Evolutionary conservation across 2,113 vertebrate species (phyloP).

Genomic region (Aegotheles bennettii): DNA sequence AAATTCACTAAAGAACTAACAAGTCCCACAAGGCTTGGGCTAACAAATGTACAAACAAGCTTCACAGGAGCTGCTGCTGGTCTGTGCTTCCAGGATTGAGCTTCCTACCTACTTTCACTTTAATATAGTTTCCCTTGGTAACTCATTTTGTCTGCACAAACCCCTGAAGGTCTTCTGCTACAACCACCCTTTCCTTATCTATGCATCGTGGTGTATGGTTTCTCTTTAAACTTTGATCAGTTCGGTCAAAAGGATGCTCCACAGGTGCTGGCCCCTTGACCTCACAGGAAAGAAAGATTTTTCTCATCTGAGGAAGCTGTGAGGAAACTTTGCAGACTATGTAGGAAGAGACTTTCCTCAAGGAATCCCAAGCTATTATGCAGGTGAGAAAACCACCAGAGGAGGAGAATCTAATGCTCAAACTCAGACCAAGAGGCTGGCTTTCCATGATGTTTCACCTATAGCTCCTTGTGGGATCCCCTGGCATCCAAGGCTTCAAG

Average conservation of each 20-base stretch:
- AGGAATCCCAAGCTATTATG: neutral
- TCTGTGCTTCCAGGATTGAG: neutral
- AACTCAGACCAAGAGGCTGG: neutral
- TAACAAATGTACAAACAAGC: neutral
- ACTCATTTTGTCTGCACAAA: neutral
- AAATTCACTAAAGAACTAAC: constrained; percentile 1
- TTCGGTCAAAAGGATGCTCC: neutral
- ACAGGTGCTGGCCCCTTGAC: neutral
- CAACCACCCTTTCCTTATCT: neutral
- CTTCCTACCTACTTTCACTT: neutral
- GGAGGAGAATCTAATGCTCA: neutral
- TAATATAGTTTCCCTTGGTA: neutral
- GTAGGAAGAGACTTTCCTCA: neutral
- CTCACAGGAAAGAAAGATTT: neutral
- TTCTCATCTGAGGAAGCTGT: neutral
- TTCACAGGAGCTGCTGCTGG: neutral
- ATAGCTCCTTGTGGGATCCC: neutral
- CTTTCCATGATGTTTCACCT: neutral
- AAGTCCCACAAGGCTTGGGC: neutral
- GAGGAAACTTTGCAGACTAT: neutral
- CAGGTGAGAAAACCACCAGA: neutral
- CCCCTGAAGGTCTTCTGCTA: neutral
- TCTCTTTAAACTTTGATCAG: neutral
- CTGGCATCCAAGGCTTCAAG: neutral
- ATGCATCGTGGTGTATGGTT: accelerated